Percentiles rank a stretch among this genome's conserved stretches.
These are phyloP conservation scores for Chymomyza procnemis DNA, from an alignment of 2,888 invertebrate genomes.

Conservation along the genomic window DNA sequence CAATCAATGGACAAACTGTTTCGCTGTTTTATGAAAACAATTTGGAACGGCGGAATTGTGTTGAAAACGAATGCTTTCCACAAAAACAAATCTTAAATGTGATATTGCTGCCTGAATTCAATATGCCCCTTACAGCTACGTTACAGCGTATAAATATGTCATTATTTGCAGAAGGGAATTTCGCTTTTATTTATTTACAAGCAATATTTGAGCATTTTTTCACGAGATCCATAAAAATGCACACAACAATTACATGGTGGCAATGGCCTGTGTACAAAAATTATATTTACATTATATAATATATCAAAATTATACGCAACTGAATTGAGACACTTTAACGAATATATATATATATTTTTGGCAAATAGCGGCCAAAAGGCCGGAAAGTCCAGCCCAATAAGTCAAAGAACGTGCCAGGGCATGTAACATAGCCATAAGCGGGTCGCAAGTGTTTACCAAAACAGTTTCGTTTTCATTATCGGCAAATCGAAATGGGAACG, in stretches of 20 bases:
- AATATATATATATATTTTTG: constrained; percentile 44
- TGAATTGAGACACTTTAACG: constrained; percentile 39
- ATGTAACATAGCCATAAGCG: constrained; percentile 15
- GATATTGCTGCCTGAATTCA: background rate
- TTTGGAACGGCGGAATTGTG: too few species aligned
- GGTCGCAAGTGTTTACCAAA: constrained; percentile 37
- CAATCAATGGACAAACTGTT: too few species aligned
- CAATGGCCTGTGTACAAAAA: background rate
- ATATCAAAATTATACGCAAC: constrained; percentile 46
- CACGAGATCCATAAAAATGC: background rate
- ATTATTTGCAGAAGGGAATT: too few species aligned
- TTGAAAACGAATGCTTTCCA: too few species aligned
- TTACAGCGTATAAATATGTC: background rate
- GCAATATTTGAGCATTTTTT: background rate
- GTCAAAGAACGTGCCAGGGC: constrained; percentile 61
- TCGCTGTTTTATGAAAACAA: too few species aligned
- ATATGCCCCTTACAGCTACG: background rate
- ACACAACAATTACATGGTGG: background rate
- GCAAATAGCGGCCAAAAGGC: constrained; percentile 59
- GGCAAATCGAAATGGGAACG: constrained; percentile 56
- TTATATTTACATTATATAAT: constrained; percentile 51
- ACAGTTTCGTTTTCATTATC: constrained; percentile 66
- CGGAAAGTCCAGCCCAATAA: constrained; percentile 63
- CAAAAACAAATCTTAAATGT: too few species aligned
- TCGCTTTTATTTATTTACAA: background rate